phyloP scores from a whole-genome alignment of 1,140 invertebrate species.

The Hetaerina americana region DNA sequence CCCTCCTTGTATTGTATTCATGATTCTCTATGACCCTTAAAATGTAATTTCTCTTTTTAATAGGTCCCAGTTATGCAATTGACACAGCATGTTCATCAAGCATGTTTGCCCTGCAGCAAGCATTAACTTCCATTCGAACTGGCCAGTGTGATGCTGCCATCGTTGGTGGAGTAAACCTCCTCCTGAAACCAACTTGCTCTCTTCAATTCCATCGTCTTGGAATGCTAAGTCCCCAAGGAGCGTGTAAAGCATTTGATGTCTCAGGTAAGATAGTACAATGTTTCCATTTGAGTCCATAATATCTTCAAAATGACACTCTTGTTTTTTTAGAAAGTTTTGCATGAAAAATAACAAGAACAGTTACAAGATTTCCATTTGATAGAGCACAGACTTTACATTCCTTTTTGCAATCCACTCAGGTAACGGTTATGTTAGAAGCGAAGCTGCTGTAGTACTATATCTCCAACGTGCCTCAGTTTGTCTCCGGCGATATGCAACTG shows the following conservation, averaged over 20 bases:
- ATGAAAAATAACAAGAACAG: not conserved
- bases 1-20: slow-evolving; percentile 12
- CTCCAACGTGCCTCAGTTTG: slow-evolving; percentile 65
- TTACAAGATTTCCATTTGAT: not conserved
- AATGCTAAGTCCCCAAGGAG: slow-evolving; percentile 82
- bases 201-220: slow-evolving; percentile 84
- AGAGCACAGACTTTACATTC: slow-evolving; percentile 6
- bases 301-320: not conserved
- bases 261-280: slow-evolving; percentile 46
- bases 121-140: slow-evolving; percentile 61
- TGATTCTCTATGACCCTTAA: not conserved
- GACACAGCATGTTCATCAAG: slow-evolving; percentile 95
- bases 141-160: slow-evolving; percentile 87
- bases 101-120: slow-evolving; percentile 76
- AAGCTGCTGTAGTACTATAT: slow-evolving; percentile 67
- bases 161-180: slow-evolving; percentile 71
- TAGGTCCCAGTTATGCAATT: slow-evolving; percentile 79
- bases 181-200: slow-evolving; percentile 75
- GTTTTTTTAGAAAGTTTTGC: not conserved
- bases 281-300: not conserved
- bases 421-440: slow-evolving; percentile 85
- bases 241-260: slow-evolving; percentile 87
- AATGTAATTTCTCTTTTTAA: slow-evolving; percentile 11
- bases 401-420: slow-evolving; percentile 26
- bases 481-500: slow-evolving; percentile 68